Percentiles rank a stretch among this genome's conserved stretches.
Evolutionary conservation across 1,140 invertebrate species (phyloP).

Genomic region (Drosophila kikkawai): DNA sequence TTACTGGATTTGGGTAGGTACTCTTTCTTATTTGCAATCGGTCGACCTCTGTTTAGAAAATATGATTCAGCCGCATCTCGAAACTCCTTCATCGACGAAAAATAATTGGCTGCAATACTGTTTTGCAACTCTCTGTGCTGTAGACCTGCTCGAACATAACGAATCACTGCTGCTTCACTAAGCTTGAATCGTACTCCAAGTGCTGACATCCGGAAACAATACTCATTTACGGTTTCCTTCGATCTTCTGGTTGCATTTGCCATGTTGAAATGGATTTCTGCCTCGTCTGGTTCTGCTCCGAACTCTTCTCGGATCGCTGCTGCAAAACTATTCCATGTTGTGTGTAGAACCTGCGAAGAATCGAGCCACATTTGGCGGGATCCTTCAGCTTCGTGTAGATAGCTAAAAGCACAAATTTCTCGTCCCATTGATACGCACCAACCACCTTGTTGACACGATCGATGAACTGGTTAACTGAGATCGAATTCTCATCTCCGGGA

Average conservation of each 20-base stretch:
- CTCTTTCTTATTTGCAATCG: neutral
- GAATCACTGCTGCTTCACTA: neutral
- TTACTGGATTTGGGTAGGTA: too few relatives aligned
- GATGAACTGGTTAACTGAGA: neutral
- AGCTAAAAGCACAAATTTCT: too few relatives aligned
- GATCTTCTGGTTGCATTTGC: too few relatives aligned
- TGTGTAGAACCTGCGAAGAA: too few relatives aligned
- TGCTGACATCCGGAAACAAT: neutral
- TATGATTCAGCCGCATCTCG: neutral
- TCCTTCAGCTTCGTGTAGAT: too few relatives aligned
- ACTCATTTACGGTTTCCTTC: too few relatives aligned
- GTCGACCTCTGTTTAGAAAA: neutral
- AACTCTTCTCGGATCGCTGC: too few relatives aligned
- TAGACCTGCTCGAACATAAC: neutral
- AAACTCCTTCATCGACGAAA: neutral
- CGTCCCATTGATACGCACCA: constrained; percentile 5
- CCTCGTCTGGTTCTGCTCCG: too few relatives aligned
- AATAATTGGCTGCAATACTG: neutral
- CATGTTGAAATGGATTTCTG: too few relatives aligned
- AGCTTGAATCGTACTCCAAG: neutral
- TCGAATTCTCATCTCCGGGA: neutral
- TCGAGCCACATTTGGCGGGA: too few relatives aligned
- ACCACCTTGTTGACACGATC: constrained; percentile 1
- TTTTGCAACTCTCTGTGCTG: constrained; percentile 5
- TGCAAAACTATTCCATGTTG: too few relatives aligned